Conservation (phyloP, 1,140 invertebrate species). For the Magallana ariakensis region DNA sequence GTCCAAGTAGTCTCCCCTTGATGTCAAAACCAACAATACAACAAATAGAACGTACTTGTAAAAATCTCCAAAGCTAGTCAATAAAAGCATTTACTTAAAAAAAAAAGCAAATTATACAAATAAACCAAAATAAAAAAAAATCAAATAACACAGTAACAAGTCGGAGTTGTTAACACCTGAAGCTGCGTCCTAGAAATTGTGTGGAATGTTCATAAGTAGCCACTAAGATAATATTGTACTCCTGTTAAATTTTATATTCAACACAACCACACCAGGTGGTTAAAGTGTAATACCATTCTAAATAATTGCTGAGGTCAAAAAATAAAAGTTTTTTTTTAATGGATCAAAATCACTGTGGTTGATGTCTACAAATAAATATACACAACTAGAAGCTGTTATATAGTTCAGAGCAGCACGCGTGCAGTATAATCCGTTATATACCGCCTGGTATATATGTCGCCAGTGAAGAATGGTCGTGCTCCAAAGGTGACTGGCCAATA, state of each 20-base stretch:
- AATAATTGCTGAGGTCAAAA: constrained; percentile 23
- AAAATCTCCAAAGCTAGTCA: constrained; percentile 7
- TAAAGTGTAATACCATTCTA: background rate
- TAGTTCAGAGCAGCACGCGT: constrained; percentile 6
- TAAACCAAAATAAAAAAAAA: constrained; percentile 16
- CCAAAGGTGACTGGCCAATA: constrained; percentile 27
- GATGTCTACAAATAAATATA: constrained; percentile 9
- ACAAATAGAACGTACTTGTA: background rate
- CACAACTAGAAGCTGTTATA: constrained; percentile 10
- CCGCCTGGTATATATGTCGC: constrained; percentile 10
- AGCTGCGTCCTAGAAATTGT: constrained; percentile 26
- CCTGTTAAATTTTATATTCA: constrained; percentile 9
- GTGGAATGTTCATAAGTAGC: constrained; percentile 8
- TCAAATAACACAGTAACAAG: constrained; percentile 10
- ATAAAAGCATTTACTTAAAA: constrained; percentile 24
- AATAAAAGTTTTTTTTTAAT: background rate
- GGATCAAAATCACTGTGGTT: constrained; percentile 1
- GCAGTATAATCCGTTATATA: background rate
- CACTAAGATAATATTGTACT: constrained; percentile 1
- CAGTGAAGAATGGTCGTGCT: constrained; percentile 28
- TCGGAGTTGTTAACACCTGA: background rate
- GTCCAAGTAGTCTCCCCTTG: constrained; percentile 19
- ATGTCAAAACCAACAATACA: background rate
- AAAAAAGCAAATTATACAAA: constrained; percentile 28
- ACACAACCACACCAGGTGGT: constrained; percentile 6